phyloP scores from a whole-genome alignment of 2,797 vertebrate species.

The Eupleurogrammus muticus region DNA sequence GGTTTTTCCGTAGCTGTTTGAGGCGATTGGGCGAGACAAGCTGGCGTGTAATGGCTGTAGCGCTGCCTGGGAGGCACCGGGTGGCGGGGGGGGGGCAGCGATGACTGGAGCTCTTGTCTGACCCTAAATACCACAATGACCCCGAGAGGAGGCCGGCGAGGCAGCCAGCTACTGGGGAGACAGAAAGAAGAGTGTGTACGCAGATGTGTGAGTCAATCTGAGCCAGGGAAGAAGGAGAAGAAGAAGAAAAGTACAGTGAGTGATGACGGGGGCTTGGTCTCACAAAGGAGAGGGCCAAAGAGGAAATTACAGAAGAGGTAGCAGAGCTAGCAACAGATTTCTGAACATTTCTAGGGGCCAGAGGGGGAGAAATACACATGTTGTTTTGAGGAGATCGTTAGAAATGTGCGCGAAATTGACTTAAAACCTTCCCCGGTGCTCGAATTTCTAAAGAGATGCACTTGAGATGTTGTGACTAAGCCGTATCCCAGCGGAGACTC shows the following conservation, averaged over 20 bases:
- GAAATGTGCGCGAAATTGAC: conserved; percentile 19
- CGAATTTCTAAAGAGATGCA: conserved; percentile 41
- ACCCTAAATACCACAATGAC: conserved; percentile 88
- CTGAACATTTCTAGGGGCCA: conserved; percentile 12
- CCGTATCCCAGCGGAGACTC: conserved; percentile 44
- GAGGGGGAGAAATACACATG: conserved; percentile 33
- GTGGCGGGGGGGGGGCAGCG: conserved; percentile 82
- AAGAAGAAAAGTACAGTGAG: conserved; percentile 38
- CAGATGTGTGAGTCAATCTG: conserved; percentile 22
- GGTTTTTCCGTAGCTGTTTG: conserved; percentile 87
- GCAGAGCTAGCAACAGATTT: conserved; percentile 25
- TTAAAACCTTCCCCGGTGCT: conserved; percentile 38
- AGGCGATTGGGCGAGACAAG: conserved; percentile 79
- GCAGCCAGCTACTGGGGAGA: conserved; percentile 69
- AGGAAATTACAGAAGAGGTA: conserved; percentile 34
- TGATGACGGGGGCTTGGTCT: conserved; percentile 25
- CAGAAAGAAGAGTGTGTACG: conserved; percentile 46
- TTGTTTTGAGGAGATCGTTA: conserved; percentile 34
- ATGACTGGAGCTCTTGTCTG: conserved; percentile 90
- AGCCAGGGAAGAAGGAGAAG: conserved; percentile 26
- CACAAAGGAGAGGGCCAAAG: conserved; percentile 22
- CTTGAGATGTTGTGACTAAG: conserved; percentile 63
- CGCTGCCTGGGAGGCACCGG: conserved; percentile 76
- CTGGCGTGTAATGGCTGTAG: conserved; percentile 76
- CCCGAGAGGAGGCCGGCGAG: conserved; percentile 79